Evolutionary conservation across 2,888 invertebrate species (phyloP).

Genomic region (Eristalis intricaria): DNA sequence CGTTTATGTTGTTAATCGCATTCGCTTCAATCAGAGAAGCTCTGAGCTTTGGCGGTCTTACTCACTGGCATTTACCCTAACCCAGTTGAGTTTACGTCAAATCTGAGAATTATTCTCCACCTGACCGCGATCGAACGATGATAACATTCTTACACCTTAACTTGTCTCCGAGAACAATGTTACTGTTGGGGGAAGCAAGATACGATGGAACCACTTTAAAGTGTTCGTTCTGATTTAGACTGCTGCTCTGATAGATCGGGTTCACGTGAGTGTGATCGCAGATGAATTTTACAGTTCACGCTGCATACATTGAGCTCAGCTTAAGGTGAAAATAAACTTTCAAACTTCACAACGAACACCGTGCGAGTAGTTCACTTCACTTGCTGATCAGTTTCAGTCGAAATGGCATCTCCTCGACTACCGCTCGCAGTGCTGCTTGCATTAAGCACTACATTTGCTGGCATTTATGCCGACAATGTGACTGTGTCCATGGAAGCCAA

Average conservation of each 20-base stretch:
- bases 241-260: constrained; percentile 4
- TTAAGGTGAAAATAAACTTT: constrained; percentile 41
- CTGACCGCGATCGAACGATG: constrained; percentile 19
- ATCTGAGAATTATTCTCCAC: constrained; percentile 23
- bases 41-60: constrained; percentile 41
- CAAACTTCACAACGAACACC: constrained; percentile 28
- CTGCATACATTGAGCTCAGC: constrained; percentile 3
- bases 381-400: constrained; percentile 51
- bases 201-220: neutral
- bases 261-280: constrained; percentile 42
- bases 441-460: constrained; percentile 35
- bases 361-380: constrained; percentile 4
- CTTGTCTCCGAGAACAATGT: constrained; percentile 21
- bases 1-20: neutral
- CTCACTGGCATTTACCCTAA: constrained; percentile 23
- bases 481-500: constrained; percentile 68
- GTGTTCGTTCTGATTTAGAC: constrained; percentile 44
- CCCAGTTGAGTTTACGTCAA: neutral
- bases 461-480: constrained; percentile 38
- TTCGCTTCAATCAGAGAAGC: constrained; percentile 21
- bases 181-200: neutral
- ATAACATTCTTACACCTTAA: constrained; percentile 2
- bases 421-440: constrained; percentile 32
- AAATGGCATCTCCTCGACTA: constrained; percentile 53
- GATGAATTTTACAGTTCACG: constrained; percentile 11